Percentiles rank a stretch among this genome's conserved stretches.
Evolutionary conservation across 2,888 invertebrate species (phyloP).

Genomic region (Ceratothoa steindachneri): DNA sequence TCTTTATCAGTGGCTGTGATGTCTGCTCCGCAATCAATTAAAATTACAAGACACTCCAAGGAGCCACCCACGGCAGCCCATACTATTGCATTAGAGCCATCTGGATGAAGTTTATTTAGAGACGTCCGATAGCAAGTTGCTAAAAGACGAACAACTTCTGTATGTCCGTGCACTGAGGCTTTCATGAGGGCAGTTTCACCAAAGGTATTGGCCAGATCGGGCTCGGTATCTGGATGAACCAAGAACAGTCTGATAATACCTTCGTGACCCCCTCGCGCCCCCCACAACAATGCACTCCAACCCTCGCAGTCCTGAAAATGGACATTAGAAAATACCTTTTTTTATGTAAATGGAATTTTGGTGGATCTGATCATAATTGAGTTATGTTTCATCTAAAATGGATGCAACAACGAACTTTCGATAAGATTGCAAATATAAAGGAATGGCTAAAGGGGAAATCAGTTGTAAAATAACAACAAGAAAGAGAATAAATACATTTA

Average conservation of each 20-base stretch:
- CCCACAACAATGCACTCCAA: slow-evolving; percentile 44
- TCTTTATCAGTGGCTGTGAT: slow-evolving; percentile 25
- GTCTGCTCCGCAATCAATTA: slow-evolving; percentile 36
- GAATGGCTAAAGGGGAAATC: no score
- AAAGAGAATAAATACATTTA: no score
- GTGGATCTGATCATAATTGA: no score
- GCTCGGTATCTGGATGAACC: slow-evolving; percentile 44
- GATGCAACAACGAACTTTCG: no score
- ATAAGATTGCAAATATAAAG: no score
- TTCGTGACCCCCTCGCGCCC: slow-evolving; percentile 35
- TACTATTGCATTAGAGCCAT: slow-evolving; percentile 42
- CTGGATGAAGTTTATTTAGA: slow-evolving; percentile 36
- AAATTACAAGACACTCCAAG: slow-evolving; percentile 23
- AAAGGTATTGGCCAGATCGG: slow-evolving; percentile 37
- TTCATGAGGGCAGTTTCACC: slow-evolving; percentile 47
- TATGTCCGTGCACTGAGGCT: slow-evolving; percentile 37
- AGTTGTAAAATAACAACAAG: no score
- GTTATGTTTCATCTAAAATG: no score
- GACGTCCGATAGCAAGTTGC: slow-evolving; percentile 38
- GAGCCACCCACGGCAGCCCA: slow-evolving; percentile 46
- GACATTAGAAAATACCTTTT: no score
- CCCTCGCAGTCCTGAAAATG: slow-evolving; percentile 40
- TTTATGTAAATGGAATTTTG: no score
- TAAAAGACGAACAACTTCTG: slow-evolving; percentile 29
- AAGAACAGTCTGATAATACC: slow-evolving; percentile 45